Conservation (phyloP, 1,140 invertebrate genomes). For the Trichonephila clavata region DNA sequence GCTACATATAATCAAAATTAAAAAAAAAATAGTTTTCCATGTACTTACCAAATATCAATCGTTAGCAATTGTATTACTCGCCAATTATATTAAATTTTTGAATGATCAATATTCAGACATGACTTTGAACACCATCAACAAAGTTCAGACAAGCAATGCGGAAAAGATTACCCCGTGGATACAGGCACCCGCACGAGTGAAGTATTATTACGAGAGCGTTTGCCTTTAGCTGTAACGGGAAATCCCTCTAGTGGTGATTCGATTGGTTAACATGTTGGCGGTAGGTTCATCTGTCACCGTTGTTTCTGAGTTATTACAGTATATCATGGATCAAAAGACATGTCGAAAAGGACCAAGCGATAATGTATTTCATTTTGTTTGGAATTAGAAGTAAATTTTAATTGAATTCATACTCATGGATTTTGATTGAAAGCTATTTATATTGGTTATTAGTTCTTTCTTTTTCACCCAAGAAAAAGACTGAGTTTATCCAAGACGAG, state of each 20-base stretch:
- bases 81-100: not conserved
- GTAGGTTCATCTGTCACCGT: slow-evolving; percentile 42
- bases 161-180: not conserved
- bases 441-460: no score
- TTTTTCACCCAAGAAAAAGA: no score
- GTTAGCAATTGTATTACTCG: not conserved
- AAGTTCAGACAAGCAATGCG: not conserved
- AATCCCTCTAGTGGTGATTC: slow-evolving; percentile 70
- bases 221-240: slow-evolving; percentile 15
- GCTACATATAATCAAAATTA: not conserved
- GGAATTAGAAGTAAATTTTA: no score
- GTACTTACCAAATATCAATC: not conserved
- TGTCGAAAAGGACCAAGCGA: not conserved
- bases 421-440: no score
- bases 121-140: not conserved
- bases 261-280: slow-evolving; percentile 38
- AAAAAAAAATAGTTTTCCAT: not conserved
- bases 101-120: not conserved
- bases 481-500: no score
- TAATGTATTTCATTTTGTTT: no score
- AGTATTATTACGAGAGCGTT: slow-evolving; percentile 52
- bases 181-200: slow-evolving; percentile 22
- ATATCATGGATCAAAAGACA: slow-evolving; percentile 15
- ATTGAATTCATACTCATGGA: no score
- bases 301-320: slow-evolving; percentile 23